phyloP scores from a whole-genome alignment of 1,140 invertebrate species.

The Telenomus remus region DNA sequence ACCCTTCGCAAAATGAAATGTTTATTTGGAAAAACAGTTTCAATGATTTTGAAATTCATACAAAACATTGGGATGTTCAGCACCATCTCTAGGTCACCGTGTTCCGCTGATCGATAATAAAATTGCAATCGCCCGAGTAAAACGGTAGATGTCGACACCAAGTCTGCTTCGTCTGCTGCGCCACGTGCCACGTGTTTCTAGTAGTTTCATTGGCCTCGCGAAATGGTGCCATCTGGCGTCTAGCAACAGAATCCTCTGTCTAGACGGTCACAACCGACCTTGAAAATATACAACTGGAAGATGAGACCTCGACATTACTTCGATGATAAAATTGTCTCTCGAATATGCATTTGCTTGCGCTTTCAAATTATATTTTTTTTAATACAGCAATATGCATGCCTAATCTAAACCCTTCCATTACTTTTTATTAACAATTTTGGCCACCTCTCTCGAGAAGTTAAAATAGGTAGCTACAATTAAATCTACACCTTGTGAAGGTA shows the following conservation, averaged over 20 bases:
- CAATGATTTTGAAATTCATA: neutral
- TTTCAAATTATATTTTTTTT: neutral
- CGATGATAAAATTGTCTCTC: constrained; percentile 42
- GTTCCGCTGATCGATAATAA: constrained; percentile 9
- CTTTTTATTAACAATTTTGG: no score
- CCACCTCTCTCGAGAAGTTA: no score
- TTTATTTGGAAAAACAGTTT: no score
- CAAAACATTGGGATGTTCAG: no score
- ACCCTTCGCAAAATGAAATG: no score
- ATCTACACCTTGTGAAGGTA: no score
- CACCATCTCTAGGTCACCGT: neutral
- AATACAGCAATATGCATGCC: neutral
- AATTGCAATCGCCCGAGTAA: neutral
- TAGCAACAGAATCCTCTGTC: constrained; percentile 22
- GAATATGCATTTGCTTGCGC: constrained; percentile 27
- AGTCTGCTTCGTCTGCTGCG: constrained; percentile 38
- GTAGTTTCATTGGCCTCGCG: constrained; percentile 19
- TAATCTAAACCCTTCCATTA: no score
- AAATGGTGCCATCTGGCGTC: constrained; percentile 59
- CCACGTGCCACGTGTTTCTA: constrained; percentile 34
- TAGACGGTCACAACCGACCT: constrained; percentile 67
- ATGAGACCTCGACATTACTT: constrained; percentile 67
- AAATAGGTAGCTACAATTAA: no score
- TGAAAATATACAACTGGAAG: constrained; percentile 67
- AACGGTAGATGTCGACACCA: constrained; percentile 28